These are phyloP conservation scores for Apamea monoglypha DNA, from an alignment of 2,888 invertebrate genomes.

Conservation along the genomic window DNA sequence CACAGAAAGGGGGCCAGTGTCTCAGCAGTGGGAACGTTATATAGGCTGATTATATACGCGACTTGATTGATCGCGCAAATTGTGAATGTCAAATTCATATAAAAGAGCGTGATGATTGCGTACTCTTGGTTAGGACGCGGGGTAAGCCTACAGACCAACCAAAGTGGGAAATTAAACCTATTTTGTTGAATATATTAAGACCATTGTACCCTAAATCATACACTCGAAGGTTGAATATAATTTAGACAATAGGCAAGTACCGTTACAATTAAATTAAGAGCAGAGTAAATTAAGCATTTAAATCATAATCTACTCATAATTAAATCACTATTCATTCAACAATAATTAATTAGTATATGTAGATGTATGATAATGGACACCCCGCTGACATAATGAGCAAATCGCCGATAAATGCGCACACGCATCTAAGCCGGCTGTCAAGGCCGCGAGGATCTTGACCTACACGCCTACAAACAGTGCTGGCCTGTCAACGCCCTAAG, in stretches of 20 bases:
- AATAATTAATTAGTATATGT: neutral
- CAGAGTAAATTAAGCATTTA: no score
- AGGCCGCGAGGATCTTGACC: conserved; percentile 80
- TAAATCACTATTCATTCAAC: neutral
- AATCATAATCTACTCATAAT: neutral
- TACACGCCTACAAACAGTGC: conserved; percentile 77
- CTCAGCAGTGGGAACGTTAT: no score
- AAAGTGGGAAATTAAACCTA: no score
- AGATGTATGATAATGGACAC: conserved; percentile 15
- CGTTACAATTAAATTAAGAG: neutral
- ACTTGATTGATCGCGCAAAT: no score
- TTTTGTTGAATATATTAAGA: neutral
- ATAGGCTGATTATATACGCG: no score
- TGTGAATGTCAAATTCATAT: no score
- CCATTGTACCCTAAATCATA: neutral
- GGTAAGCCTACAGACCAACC: no score
- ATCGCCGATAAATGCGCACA: conserved; percentile 64
- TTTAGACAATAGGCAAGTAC: neutral
- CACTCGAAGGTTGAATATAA: neutral
- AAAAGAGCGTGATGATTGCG: no score
- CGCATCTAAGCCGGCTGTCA: conserved; percentile 72
- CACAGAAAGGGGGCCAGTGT: no score
- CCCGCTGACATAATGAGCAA: conserved; percentile 55
- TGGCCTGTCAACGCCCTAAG: conserved; percentile 73
- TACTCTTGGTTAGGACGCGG: no score